Evolutionary conservation across 2,888 invertebrate species (phyloP).

Genomic region (Scelioninae gen. 2): DNA sequence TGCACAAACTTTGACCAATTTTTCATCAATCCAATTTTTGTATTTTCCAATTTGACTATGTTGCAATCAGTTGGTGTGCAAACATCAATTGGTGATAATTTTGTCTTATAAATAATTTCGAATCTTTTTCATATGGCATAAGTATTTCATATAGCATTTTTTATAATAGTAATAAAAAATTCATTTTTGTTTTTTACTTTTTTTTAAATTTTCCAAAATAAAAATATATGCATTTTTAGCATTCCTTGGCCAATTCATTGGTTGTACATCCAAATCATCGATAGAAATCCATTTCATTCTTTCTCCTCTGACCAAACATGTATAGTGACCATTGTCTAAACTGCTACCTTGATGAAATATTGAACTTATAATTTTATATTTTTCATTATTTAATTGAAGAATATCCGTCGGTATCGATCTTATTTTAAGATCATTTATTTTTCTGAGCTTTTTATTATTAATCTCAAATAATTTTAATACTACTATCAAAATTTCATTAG

Average conservation of each 20-base stretch:
- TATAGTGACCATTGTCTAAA: constrained; percentile 1
- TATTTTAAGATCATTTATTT: neutral
- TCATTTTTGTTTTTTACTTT: no score
- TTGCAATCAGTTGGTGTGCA: no score
- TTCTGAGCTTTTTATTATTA: neutral
- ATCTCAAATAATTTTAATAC: neutral
- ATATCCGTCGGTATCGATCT: neutral
- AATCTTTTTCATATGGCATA: no score
- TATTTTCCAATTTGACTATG: no score
- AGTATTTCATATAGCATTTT: no score
- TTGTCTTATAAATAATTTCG: no score
- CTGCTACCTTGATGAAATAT: neutral
- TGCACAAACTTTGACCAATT: no score
- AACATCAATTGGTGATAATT: no score
- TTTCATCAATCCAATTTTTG: no score
- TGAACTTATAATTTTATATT: neutral
- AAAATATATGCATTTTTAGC: neutral
- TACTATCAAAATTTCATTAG: neutral
- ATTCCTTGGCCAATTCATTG: neutral
- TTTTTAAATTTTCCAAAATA: neutral
- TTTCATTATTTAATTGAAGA: neutral
- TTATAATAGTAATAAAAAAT: no score
- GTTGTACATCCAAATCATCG: neutral
- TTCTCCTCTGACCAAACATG: constrained; percentile 1
- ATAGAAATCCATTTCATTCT: neutral